phyloP scores from a whole-genome alignment of 2,888 invertebrate species.

The Oxyteleia sp. region DNA sequence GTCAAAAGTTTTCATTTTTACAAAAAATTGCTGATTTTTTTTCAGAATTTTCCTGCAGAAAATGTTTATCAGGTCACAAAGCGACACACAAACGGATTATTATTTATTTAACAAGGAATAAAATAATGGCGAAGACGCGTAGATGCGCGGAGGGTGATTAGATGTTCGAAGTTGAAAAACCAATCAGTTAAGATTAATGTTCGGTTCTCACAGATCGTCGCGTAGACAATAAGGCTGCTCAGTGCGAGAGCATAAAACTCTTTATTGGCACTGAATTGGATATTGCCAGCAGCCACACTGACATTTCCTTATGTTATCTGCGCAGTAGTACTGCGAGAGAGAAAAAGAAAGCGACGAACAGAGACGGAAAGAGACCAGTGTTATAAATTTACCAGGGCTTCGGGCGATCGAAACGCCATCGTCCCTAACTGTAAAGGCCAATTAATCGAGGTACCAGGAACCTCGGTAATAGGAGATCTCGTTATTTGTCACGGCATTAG shows the following conservation, averaged over 20 bases:
- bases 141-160: conserved; percentile 52
- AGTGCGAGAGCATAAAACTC: conserved; percentile 68
- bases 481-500: conserved; percentile 76
- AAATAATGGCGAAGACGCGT: no score
- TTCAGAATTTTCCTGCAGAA: no score
- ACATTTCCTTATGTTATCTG: conserved; percentile 71
- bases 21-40: no score
- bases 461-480: conserved; percentile 79
- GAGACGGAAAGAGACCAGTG: conserved; percentile 63
- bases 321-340: conserved; percentile 43
- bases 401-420: conserved; percentile 74
- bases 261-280: conserved; percentile 74
- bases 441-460: conserved; percentile 82
- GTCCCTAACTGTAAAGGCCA: conserved; percentile 80
- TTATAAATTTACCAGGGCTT: conserved; percentile 74
- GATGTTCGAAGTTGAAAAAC: conserved; percentile 60
- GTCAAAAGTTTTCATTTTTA: no score
- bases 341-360: conserved; percentile 41
- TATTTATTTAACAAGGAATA: no score
- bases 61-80: no score
- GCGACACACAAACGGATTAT: no score
- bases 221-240: conserved; percentile 61
- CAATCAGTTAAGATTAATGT: conserved; percentile 69
- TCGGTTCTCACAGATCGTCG: conserved; percentile 76
- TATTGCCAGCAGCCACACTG: conserved; percentile 67